Conservation (phyloP, 2,888 invertebrate genomes). For the Amphipoea lucens region DNA sequence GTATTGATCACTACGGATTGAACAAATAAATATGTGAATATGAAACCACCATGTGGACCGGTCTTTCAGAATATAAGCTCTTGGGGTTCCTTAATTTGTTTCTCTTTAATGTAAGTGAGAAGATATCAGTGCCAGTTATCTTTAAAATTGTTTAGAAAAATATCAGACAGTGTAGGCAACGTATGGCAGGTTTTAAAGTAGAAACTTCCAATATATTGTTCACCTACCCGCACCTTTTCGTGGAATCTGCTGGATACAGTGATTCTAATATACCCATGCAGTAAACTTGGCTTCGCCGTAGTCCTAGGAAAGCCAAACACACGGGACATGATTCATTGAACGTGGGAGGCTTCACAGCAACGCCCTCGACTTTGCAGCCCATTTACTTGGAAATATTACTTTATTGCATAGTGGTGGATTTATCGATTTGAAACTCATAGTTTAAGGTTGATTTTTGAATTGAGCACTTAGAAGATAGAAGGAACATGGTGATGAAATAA, state of each 20-base stretch:
- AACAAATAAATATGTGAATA: too few relatives aligned
- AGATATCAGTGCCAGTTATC: not conserved
- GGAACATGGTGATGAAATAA: too few relatives aligned
- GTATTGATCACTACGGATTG: conserved; percentile 4
- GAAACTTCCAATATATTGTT: not conserved
- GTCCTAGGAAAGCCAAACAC: conserved; percentile 15
- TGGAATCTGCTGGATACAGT: not conserved
- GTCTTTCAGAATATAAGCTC: not conserved
- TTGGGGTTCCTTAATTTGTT: not conserved
- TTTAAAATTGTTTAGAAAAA: not conserved
- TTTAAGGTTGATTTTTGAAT: not conserved
- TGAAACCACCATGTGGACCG: too few relatives aligned
- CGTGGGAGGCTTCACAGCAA: conserved; percentile 57
- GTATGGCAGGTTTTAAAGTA: not conserved
- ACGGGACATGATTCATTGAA: conserved; percentile 42
- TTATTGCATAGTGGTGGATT: conserved; percentile 2
- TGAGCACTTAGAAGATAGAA: not conserved
- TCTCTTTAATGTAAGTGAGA: not conserved
- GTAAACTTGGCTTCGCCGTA: conserved; percentile 13
- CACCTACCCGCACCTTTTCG: not conserved
- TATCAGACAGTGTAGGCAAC: too few relatives aligned
- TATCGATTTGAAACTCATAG: not conserved
- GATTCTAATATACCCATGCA: conserved; percentile 10
- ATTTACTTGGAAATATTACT: conserved; percentile 26
- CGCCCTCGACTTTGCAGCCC: conserved; percentile 53